These are phyloP conservation scores for cattle (Bos taurus) DNA, from an alignment of 2,113 vertebrate species.

Conservation along the genomic window ARS-UCD2.0 NC_037340.1:8782501-8783000, in stretches of 20 bases:
- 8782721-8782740: neutral
- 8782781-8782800: neutral
- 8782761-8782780: neutral
- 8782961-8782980: neutral
- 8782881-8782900: neutral
- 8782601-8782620: neutral
- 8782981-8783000: neutral
- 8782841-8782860: neutral
- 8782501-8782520: neutral
- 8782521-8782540: neutral
- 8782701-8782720: neutral
- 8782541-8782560: neutral
- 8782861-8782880: neutral
- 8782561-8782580: neutral
- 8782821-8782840: neutral
- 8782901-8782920: neutral
- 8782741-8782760: neutral
- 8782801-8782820: neutral
- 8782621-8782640: neutral
- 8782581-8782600: neutral
- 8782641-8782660: neutral
- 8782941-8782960: neutral
- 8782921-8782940: neutral
- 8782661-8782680: neutral
- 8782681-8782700: neutral